These are phyloP conservation scores for Eudyptes chrysolophus DNA, from an alignment of 2,113 vertebrate species.

Conservation along the genomic window DNA sequence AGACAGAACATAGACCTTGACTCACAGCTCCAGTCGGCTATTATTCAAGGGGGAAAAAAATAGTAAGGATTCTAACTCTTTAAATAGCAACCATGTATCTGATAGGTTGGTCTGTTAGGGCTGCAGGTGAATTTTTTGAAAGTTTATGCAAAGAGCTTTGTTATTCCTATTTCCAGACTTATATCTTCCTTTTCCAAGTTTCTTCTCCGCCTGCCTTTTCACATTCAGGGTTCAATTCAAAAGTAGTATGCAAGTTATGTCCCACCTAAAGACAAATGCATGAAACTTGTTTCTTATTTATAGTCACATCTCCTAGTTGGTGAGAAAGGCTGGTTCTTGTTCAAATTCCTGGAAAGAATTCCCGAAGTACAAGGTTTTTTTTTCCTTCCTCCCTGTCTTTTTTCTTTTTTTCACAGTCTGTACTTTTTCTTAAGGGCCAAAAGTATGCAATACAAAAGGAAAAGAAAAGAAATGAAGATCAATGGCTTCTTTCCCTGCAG, in stretches of 20 bases:
- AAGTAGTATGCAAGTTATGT: neutral
- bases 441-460: constrained; percentile 17
- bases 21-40: neutral
- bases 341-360: constrained; percentile 1
- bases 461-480: constrained; percentile 49
- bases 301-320: neutral
- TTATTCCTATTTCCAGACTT: neutral
- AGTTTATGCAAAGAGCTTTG: neutral
- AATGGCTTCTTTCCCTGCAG: constrained; percentile 31
- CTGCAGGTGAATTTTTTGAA: neutral
- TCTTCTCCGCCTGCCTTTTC: neutral
- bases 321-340: neutral
- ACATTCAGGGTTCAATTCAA: neutral
- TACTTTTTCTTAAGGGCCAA: constrained; percentile 35
- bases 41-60: neutral
- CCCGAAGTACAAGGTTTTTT: neutral
- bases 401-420: neutral
- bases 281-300: constrained; percentile 27
- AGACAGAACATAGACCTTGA: neutral
- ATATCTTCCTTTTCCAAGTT: neutral
- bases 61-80: neutral
- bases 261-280: neutral
- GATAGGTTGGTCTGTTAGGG: neutral
- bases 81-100: neutral
- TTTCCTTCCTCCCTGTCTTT: neutral